These are phyloP conservation scores for Pemphredon lugubris DNA, from an alignment of 2,888 invertebrate species.

Conservation along the genomic window DNA sequence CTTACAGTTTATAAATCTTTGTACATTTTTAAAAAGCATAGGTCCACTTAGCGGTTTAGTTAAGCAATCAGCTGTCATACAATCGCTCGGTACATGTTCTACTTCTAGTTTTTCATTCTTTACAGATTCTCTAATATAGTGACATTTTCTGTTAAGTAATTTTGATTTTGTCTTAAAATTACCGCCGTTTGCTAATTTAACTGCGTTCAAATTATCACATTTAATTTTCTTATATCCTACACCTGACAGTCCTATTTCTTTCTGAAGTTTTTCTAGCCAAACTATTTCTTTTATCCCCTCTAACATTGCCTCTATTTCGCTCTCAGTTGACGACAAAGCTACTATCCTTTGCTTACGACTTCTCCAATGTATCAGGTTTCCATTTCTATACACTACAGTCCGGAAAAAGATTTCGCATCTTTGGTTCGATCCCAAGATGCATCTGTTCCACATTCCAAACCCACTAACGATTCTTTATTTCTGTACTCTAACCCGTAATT, in stretches of 20 bases:
- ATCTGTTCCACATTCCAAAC: slow-evolving; percentile 11
- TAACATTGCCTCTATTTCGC: slow-evolving; percentile 3
- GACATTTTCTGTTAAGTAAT: slow-evolving; percentile 9
- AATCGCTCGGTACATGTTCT: too few species aligned
- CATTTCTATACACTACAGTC: not conserved
- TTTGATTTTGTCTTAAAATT: slow-evolving; percentile 13
- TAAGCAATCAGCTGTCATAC: too few species aligned
- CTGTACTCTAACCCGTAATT: slow-evolving; percentile 2
- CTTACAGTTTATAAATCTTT: too few species aligned
- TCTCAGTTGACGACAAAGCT: too few species aligned
- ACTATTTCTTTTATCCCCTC: slow-evolving; percentile 7
- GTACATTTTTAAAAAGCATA: too few species aligned
- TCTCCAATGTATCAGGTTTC: slow-evolving; percentile 8
- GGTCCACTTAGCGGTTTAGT: too few species aligned
- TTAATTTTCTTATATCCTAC: not conserved
- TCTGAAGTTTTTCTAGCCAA: not conserved
- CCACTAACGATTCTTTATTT: not conserved
- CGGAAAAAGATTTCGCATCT: slow-evolving; percentile 12
- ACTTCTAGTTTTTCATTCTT: too few species aligned
- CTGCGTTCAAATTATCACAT: slow-evolving; percentile 6
- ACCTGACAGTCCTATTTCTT: not conserved
- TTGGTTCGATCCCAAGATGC: slow-evolving; percentile 1
- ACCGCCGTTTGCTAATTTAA: slow-evolving; percentile 8
- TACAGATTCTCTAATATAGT: not conserved
- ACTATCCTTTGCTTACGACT: not conserved